Evolutionary conservation across 2,888 invertebrate species (phyloP).

Genomic region (Saturnia pavonia): DNA sequence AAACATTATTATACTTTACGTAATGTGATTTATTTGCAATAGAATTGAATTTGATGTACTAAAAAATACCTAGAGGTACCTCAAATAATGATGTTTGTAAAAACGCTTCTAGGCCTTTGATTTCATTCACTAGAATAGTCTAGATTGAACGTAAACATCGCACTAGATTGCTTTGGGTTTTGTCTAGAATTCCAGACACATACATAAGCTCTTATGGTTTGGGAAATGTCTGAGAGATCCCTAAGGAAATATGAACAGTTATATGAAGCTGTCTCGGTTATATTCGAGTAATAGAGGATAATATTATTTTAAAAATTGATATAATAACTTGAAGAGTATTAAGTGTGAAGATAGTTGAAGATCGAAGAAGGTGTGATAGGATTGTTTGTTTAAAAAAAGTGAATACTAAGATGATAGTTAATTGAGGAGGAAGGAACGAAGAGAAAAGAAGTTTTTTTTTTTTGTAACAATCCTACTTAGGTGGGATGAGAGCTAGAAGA

Average conservation of each 20-base stretch:
- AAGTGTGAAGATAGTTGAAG: too few relatives aligned
- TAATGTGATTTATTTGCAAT: neutral
- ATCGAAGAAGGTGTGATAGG: too few relatives aligned
- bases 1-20: too few relatives aligned
- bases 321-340: too few relatives aligned
- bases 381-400: too few relatives aligned
- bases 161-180: slow-evolving; percentile 21
- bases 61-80: neutral
- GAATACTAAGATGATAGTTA: too few relatives aligned
- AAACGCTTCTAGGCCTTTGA: slow-evolving; percentile 7
- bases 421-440: too few relatives aligned
- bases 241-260: neutral
- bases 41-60: neutral
- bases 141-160: slow-evolving; percentile 24
- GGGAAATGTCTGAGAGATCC: slow-evolving; percentile 5
- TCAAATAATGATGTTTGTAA: neutral
- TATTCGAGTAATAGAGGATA: neutral
- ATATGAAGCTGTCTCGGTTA: neutral
- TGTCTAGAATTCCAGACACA: slow-evolving; percentile 15
- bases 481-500: too few relatives aligned
- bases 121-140: slow-evolving; percentile 14
- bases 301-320: neutral
- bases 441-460: too few relatives aligned
- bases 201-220: slow-evolving; percentile 18
- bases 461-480: too few relatives aligned